These are phyloP conservation scores for Metaphire vulgaris DNA, from an alignment of 1,140 invertebrate species.

Conservation along the genomic window DNA sequence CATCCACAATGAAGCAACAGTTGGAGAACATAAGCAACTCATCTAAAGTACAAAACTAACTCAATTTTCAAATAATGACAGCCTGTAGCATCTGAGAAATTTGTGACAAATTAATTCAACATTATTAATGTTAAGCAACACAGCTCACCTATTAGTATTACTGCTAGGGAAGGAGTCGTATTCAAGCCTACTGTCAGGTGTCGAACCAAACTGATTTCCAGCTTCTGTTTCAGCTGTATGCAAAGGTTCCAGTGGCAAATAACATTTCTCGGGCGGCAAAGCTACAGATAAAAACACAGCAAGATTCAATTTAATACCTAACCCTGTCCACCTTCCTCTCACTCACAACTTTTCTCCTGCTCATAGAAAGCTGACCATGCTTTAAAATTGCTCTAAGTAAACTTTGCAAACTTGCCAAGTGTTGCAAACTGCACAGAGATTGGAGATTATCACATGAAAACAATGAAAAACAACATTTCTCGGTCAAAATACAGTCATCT, in stretches of 20 bases:
- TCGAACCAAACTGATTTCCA: slow-evolving; percentile 53
- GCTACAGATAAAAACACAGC: neutral
- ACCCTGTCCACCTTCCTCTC: too few species aligned
- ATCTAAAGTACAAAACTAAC: neutral
- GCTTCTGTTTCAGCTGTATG: slow-evolving; percentile 29
- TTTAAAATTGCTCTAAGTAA: neutral
- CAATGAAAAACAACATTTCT: neutral
- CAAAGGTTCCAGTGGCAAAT: neutral
- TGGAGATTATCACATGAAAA: neutral
- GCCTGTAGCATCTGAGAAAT: neutral
- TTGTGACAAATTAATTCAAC: neutral
- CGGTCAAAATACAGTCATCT: too few species aligned
- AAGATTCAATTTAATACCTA: too few species aligned
- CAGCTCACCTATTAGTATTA: slow-evolving; percentile 37
- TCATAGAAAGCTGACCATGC: too few species aligned
- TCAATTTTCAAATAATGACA: neutral
- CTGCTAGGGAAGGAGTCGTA: slow-evolving; percentile 58
- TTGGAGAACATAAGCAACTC: too few species aligned
- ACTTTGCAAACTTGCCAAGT: neutral
- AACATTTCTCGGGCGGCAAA: neutral
- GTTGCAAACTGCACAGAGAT: neutral
- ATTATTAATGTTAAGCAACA: neutral
- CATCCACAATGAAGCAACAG: too few species aligned
- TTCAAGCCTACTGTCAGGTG: slow-evolving; percentile 56
- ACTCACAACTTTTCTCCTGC: neutral